These are phyloP conservation scores for Aphelocoma coerulescens DNA, from an alignment of 2,113 vertebrate genomes.

Conservation along the genomic window DNA sequence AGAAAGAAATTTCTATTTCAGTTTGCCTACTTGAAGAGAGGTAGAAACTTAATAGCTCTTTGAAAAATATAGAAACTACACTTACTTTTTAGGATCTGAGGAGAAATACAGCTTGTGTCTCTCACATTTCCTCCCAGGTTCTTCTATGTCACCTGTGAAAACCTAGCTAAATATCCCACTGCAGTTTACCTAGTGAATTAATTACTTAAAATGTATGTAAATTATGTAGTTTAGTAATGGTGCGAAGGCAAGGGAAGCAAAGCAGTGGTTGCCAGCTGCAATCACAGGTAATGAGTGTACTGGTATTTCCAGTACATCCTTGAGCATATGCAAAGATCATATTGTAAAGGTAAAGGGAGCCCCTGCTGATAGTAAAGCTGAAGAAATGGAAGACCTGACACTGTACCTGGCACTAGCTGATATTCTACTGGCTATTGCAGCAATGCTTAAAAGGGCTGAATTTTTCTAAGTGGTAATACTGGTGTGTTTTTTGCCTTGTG, in stretches of 20 bases:
- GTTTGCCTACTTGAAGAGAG: background rate
- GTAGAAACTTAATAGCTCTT: background rate
- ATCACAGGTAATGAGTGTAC: background rate
- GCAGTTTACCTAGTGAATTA: background rate
- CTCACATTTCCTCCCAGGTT: background rate
- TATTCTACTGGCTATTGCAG: background rate
- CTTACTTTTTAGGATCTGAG: background rate
- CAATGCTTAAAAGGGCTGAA: background rate
- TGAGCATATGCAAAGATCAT: background rate
- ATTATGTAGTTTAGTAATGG: background rate
- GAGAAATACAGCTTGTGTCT: background rate
- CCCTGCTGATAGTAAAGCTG: background rate
- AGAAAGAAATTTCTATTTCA: background rate
- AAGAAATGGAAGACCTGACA: background rate
- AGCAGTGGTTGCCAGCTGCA: background rate
- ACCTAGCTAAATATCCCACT: background rate
- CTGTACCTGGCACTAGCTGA: background rate
- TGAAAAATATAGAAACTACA: background rate
- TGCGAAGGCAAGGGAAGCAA: background rate
- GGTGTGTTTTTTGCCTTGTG: background rate
- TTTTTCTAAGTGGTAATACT: background rate
- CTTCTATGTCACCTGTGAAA: background rate
- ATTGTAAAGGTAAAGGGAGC: background rate
- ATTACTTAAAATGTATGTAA: background rate
- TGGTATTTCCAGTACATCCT: background rate